A percentile compares a stretch with the other conserved stretches of the same genome.
Conservation (phyloP, 2,888 invertebrate species). For the Eremobia ochroleuca region DNA sequence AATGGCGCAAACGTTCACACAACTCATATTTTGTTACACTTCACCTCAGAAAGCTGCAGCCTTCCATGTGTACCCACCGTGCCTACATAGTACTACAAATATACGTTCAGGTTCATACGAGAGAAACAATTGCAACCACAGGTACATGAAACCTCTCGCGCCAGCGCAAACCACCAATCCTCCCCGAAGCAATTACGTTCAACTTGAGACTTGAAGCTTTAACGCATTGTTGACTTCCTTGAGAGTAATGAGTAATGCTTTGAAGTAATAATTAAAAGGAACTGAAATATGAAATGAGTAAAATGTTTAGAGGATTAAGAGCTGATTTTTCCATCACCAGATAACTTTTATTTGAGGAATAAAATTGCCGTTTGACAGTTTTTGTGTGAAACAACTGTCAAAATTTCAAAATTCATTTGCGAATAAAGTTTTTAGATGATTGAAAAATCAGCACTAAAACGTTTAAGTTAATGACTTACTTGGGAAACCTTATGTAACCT, state of each 20-base stretch:
- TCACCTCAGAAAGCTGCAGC: neutral
- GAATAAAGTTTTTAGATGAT: no score
- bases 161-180: neutral
- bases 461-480: neutral
- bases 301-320: neutral
- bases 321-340: no score
- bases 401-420: no score
- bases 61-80: neutral
- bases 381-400: no score
- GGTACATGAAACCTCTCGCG: constrained; percentile 8
- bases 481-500: neutral
- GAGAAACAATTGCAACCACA: constrained; percentile 12
- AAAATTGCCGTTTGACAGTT: no score
- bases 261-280: constrained; percentile 11
- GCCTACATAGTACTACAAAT: neutral
- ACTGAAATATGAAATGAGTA: neutral
- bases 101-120: neutral
- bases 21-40: neutral
- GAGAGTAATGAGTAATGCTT: neutral
- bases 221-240: constrained; percentile 17
- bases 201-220: constrained; percentile 10
- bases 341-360: no score
- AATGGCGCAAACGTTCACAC: neutral
- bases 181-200: constrained; percentile 19
- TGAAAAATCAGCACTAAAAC: no score